Evolutionary conservation across 2,888 invertebrate species (phyloP).

Genomic region (Polyploca ridens): DNA sequence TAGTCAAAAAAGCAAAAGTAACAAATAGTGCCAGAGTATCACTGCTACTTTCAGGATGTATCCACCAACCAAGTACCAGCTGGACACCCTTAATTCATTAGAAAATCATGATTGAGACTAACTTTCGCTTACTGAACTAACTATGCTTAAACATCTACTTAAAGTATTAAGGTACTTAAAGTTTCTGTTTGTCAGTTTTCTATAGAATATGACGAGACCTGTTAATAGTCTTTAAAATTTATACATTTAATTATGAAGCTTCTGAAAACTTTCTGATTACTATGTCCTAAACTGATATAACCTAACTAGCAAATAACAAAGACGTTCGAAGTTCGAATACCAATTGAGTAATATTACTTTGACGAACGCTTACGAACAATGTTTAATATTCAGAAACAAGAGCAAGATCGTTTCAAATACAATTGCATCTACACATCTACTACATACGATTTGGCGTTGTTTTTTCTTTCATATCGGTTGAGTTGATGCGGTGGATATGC

Average conservation of each 20-base stretch:
- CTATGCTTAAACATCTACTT: too few species aligned
- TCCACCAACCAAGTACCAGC: too few species aligned
- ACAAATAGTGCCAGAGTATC: too few species aligned
- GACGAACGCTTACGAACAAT: neutral
- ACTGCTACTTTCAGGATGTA: too few species aligned
- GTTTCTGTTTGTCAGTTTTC: too few species aligned
- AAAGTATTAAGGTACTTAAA: too few species aligned
- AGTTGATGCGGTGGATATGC: slow-evolving; percentile 61
- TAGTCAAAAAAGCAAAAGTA: too few species aligned
- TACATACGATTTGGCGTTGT: slow-evolving; percentile 37
- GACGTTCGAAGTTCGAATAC: neutral
- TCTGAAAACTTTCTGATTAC: neutral
- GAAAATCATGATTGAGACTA: too few species aligned
- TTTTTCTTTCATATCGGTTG: slow-evolving; percentile 52
- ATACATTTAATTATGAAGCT: neutral
- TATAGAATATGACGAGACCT: too few species aligned
- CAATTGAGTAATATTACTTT: neutral
- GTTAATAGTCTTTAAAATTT: too few species aligned
- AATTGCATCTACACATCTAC: slow-evolving; percentile 29
- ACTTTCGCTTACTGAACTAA: too few species aligned
- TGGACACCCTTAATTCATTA: too few species aligned
- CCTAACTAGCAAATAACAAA: neutral
- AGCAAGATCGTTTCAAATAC: slow-evolving; percentile 21
- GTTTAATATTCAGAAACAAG: slow-evolving; percentile 13
- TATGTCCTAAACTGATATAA: neutral